Conservation (phyloP, 2,113 vertebrate genomes). For the Galemys pyrenaicus region DNA sequence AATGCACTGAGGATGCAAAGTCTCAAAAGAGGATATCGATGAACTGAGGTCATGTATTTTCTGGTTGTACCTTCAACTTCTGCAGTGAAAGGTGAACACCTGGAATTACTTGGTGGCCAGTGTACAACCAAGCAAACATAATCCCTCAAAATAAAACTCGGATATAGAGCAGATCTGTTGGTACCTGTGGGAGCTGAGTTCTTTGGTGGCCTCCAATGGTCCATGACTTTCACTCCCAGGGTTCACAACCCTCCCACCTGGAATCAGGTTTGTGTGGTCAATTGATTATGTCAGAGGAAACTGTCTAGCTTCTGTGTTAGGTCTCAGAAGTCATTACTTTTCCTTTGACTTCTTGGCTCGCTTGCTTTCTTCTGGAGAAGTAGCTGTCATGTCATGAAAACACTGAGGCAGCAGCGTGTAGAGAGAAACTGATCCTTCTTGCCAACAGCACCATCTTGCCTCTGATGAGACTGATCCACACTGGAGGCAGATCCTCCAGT, state of each 20-base stretch:
- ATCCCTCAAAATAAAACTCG: neutral
- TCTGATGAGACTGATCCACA: neutral
- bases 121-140: rapidly evolving
- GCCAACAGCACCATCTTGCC: neutral
- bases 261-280: neutral
- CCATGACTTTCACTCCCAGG: neutral
- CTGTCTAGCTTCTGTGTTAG: neutral
- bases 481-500: neutral
- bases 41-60: neutral
- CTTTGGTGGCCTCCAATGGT: too few species aligned
- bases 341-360: neutral
- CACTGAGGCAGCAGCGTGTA: neutral
- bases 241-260: too few species aligned
- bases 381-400: neutral
- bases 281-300: neutral
- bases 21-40: neutral
- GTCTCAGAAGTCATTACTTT: neutral
- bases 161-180: neutral
- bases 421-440: neutral
- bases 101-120: neutral
- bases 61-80: neutral
- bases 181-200: neutral
- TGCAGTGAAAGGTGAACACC: neutral
- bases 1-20: neutral
- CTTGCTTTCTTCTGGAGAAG: neutral